phyloP scores from a whole-genome alignment of 2,113 vertebrate genomes.

The Lophura nycthemera region DNA sequence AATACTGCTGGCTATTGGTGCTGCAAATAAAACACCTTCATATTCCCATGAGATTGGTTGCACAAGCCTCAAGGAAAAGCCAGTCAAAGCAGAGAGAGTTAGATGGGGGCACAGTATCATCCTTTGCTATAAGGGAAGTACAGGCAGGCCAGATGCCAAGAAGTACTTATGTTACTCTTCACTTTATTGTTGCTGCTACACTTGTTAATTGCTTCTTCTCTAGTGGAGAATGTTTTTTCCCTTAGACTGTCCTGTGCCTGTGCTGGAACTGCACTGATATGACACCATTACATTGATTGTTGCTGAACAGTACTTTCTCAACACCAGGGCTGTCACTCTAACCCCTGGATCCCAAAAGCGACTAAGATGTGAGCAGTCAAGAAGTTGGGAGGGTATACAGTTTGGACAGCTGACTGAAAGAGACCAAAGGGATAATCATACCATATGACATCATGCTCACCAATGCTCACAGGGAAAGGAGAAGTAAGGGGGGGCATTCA shows the following conservation, averaged over 20 bases:
- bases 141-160: neutral
- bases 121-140: neutral
- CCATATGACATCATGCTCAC: neutral
- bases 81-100: neutral
- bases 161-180: neutral
- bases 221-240: neutral
- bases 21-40: neutral
- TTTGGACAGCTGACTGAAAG: neutral
- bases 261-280: neutral
- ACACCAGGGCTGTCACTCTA: neutral
- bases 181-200: neutral
- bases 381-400: fast-evolving
- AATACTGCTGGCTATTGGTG: neutral
- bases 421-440: neutral
- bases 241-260: neutral
- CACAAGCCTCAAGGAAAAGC: neutral
- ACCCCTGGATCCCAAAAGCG: neutral
- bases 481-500: neutral
- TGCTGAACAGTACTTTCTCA: neutral
- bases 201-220: neutral
- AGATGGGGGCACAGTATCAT: neutral
- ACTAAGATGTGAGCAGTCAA: neutral
- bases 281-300: neutral
- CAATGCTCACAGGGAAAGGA: neutral
- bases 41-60: neutral